A percentile compares a stretch with the other conserved stretches of the same genome.
Evolutionary conservation across 1,140 invertebrate genomes (phyloP).

Genomic region (Lanistes nyassanus): DNA sequence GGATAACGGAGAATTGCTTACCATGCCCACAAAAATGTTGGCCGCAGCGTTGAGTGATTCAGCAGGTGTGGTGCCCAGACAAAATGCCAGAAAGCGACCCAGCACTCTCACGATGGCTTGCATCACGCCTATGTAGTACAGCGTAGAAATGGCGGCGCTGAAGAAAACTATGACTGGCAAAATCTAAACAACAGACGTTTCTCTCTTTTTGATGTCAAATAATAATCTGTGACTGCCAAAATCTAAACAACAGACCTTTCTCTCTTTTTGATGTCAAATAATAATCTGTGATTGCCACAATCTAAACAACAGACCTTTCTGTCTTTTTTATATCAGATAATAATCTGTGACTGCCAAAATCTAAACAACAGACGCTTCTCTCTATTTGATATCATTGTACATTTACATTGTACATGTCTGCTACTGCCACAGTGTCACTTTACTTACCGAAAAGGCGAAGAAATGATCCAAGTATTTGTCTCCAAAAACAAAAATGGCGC

Average conservation of each 20-base stretch:
- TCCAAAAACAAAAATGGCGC: constrained; percentile 88
- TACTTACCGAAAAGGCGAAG: constrained; percentile 57
- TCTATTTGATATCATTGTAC: no score
- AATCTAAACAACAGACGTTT: constrained; percentile 44
- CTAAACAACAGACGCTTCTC: background rate
- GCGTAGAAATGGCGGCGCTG: constrained; percentile 55
- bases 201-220: no score
- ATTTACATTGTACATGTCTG: no score
- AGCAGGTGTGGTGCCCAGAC: constrained; percentile 55
- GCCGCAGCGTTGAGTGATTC: constrained; percentile 63
- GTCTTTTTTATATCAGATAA: no score
- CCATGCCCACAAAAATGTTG: constrained; percentile 58
- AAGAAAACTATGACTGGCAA: constrained; percentile 62
- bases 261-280: no score
- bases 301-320: background rate
- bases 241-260: background rate
- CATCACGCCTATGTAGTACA: constrained; percentile 64
- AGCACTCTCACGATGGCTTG: constrained; percentile 53
- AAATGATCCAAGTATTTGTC: constrained; percentile 62
- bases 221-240: background rate
- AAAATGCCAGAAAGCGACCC: constrained; percentile 52
- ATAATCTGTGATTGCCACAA: background rate
- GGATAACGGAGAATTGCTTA: no score
- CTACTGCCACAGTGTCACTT: background rate
- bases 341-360: background rate